Evolutionary conservation across 2,888 invertebrate genomes (phyloP), one percentile per base, ranked within the genome.

Genomic region (Polydrusus tereticollis): DNA sequence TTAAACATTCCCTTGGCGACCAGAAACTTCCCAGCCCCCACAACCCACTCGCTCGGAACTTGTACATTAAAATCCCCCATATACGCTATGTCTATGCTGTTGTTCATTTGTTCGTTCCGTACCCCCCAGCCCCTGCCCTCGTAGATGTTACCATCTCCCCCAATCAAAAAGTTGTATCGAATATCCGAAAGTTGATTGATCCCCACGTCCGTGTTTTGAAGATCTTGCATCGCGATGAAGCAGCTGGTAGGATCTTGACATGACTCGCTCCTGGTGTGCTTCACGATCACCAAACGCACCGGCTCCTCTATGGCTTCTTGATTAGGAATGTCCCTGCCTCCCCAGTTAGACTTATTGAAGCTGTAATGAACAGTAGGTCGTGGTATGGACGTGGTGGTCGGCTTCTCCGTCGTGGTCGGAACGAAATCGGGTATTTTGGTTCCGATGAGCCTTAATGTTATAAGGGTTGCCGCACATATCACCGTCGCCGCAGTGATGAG

Each of bases 91-190:
- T 78, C 77, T n/a, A 76, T 72, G 8, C 69, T 72, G 18, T 57
- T 36, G 12, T 29, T 12, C 29, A 36, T 21, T 1, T 18, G 33
- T 8, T 69, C 58, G 0, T 72, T 69, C 91, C 71, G 57, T 0
- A 73, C 66, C 12, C 73, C 68, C 69, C 72, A 77, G 10, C 76
- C 77, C 4, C 94, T 89, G 0, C 92, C 94, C 75, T 88, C 89
- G 82, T 93, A 94, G 0, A 90, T 94, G 0, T 90, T 91, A 0
- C 94, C 94, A 80, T 94, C 94, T 3, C 93, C 94, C 0, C 93
- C 94, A 88, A 72, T 85, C 76, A 89, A 76, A 73, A 87, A 88
- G 75, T 83, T 86, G 75, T 84, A 85, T 8, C 82, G 84, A 66
- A 89, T 86, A 78, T 89, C 88, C 1, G 86, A 83, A 62, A 85